Base-by-base conservation (phyloP, 2,888 invertebrate species). In the Adela reaumurella region DNA sequence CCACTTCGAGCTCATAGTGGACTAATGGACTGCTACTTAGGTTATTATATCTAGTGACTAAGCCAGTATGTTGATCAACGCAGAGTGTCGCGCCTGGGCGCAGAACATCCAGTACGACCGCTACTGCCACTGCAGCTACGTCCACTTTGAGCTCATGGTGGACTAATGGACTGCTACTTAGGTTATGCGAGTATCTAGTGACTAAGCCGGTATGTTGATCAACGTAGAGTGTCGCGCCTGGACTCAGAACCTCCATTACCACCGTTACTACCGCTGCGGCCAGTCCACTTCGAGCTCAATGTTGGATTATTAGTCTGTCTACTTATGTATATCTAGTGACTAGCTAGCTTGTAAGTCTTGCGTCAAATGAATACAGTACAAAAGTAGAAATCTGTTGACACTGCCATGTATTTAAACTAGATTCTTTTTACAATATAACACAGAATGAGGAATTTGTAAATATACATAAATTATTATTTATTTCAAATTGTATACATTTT, bases 201-300 rank as follows among this genome's bases (percentile, higher is more conserved):
- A n/a, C n/a, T n/a, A n/a, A 78, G 78, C 68, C 51, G 74, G 72
- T 6, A 63, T 77, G 1, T 57, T 78, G 18, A 76, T 78, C 57
- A 78, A 70, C 60, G 76, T 78, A 55, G 78, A 77, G 53, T 78
- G 78, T 43, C 72, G 78, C 14, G 66, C 77, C 49, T 78, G 78
- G 77, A 66, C 74, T 3, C 62, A 77, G 0, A 76, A 78, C 56
- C 67, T 78, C 51, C 60, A 60, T 53, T 77, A 77, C 58, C 70
- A 73, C 51, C 67, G 62, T 28, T 62, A 62, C 19, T 70, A 70
- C 56, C 68, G 70, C 14, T 57, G 63, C 19, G 78, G 78, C 0
- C 67, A 74, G 68, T 68, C 1, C 72, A 77, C 29, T 24, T 24
- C 24, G 24, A 24, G 24, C 4, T 24, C 24, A 68, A 6, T 24